Evolutionary conservation across 2,888 invertebrate genomes (phyloP), one percentile per base, ranked within the genome.

Genomic region (Heliconius erato): DNA sequence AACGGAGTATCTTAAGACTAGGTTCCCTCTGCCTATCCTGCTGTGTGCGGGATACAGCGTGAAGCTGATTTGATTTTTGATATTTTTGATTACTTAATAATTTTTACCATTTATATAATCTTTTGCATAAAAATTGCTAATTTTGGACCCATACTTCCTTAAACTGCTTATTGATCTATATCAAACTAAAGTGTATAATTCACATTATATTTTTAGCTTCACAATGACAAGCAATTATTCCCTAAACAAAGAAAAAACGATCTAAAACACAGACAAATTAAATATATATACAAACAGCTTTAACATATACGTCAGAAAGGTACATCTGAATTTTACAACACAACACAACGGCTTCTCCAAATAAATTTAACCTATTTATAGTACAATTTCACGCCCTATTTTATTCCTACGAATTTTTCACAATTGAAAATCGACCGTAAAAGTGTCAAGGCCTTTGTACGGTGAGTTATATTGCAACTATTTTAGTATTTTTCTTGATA

Each of bases 361-460:
- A 95, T 95, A 95, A 95, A 95, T 94, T 92, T 91, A 88, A 89
- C 89, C 93, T 90, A 92, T 94, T 93, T 91, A 88, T 88, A 88
- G 90, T 90, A 91, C 93, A 94, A 94, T 95, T 95, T 94, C 93
- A 94, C 94, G 95, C 93, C 92, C 92, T 94, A 95, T 95, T 95
- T 95, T 94, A 94, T 90, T 89, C 89, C 89, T 90, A 91, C 91
- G 90, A 92, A 93, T 92, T 94, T 72, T 93, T 90, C 91, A 89
- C 92, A 92, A 92, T 93, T 92, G 92, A 93, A 94, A 93, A 92
- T 91, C 90, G 92, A 88, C 89, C 90, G 91, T 90, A 90, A 91
- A 90, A 89, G 87, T 89, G 89, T 88, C 87, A 87, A 88, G 88
- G 89, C 91, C 91, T 91, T 94, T 92, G 91, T 92, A 86, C 90